Conservation (phyloP, 2,797 vertebrate species). For the Passerculus sandwichensis region DNA sequence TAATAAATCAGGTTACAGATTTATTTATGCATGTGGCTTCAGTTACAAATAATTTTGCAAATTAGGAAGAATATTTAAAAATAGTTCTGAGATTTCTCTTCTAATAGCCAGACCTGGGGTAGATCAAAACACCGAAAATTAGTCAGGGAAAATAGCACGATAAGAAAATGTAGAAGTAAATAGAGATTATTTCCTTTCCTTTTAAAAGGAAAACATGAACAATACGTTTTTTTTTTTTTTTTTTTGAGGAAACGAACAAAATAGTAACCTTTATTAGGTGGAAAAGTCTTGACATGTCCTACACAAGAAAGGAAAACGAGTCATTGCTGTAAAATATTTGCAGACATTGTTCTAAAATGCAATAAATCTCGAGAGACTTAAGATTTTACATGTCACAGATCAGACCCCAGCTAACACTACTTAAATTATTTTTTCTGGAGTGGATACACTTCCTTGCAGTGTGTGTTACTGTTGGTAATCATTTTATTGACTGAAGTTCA, state of each 20-base stretch:
- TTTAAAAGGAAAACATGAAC: neutral
- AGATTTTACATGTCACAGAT: neutral
- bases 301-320: neutral
- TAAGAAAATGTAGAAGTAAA: neutral
- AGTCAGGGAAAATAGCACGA: neutral
- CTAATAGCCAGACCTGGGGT: neutral
- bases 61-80: neutral
- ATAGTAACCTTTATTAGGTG: neutral
- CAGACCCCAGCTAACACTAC: neutral
- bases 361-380: neutral
- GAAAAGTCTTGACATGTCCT: neutral
- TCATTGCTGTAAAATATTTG: neutral
- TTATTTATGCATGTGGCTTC: neutral
- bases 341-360: neutral
- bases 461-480: neutral
- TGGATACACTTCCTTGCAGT: neutral
- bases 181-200: neutral
- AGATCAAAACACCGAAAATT: neutral
- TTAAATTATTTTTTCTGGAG: neutral
- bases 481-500: neutral
- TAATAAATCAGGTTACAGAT: neutral
- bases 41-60: neutral
- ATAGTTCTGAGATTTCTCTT: neutral
- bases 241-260: fast-evolving
- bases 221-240: neutral